Base-by-base conservation (phyloP, 1,140 invertebrate species). In the Cylas formicarius region DNA sequence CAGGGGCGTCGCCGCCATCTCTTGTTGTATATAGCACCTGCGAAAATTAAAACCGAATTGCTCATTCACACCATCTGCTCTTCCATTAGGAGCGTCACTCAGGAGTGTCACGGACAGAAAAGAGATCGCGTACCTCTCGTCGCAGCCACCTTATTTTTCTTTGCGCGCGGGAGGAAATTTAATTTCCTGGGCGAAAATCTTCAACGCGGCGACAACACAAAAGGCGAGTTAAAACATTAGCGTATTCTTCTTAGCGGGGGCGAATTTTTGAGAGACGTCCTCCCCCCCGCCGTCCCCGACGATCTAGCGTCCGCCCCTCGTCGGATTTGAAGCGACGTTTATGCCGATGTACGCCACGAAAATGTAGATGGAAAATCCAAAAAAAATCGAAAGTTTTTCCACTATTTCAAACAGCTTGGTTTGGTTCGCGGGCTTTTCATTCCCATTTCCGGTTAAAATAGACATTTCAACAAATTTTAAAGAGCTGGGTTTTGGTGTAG, bases 61-160 rank as follows among this genome's bases (percentile, higher is more conserved):
- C 61, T 65, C 61, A 65, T 65, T 65, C 62, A 61, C 60, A 63
- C 60, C 62, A 62, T 60, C 62, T 63, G 61, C 61, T 63, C 58
- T 60, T 61, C 61, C 61, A 63, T 63, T 63, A 62, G 55, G 47
- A 50, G 52, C 58, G 60, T 61, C 58, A 58, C 58, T 62, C 60
- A 60, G 45, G 16, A 39, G 50, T 58, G 61, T 63, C 63, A 63
- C 50, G 32, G 48, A 33, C 61, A 62, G 60, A 63, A 60, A 61
- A 53, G 55, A 57, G n/a, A n/a, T n/a, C n/a, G n/a, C 55, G 57
- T 51, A 47, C 44, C 44, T 43, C 62, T 57, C 60, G n/a, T n/a
- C n/a, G n/a, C n/a, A n/a, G n/a, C n/a, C n/a, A 62, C 62, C 61
- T 60, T 63, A 63, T 64, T 66, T n/a, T n/a, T 59, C 61, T 63